Conservation (phyloP, 2,888 invertebrate species). For the Apodemia hepburni region DNA sequence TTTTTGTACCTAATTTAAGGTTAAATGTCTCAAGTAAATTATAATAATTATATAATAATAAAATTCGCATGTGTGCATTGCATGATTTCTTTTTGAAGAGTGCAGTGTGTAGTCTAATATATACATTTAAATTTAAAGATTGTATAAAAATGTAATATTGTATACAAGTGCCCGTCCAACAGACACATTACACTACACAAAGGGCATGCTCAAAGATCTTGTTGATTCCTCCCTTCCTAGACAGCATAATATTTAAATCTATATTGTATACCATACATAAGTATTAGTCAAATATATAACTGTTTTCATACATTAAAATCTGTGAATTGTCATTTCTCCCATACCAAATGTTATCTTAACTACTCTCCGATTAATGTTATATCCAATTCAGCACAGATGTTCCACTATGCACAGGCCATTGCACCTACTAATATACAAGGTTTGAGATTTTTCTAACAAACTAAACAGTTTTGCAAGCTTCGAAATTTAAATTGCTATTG, state of each 20-base stretch:
- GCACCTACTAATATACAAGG: slow-evolving; percentile 36
- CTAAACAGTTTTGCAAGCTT: slow-evolving; percentile 62
- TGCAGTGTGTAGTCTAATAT: slow-evolving; percentile 50
- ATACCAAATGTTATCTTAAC: not conserved
- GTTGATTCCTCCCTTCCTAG: slow-evolving; percentile 40
- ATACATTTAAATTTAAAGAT: slow-evolving; percentile 20
- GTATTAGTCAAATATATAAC: slow-evolving; percentile 18
- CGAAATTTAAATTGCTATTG: slow-evolving; percentile 39
- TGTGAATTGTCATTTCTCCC: not conserved
- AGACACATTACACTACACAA: slow-evolving; percentile 52
- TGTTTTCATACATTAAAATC: slow-evolving; percentile 24
- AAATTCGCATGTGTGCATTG: slow-evolving; percentile 62
- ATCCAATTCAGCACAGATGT: slow-evolving; percentile 8
- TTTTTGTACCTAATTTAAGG: slow-evolving; percentile 4
- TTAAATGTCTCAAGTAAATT: slow-evolving; percentile 19
- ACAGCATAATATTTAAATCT: not conserved
- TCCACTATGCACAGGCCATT: slow-evolving; percentile 16
- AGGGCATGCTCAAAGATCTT: slow-evolving; percentile 70
- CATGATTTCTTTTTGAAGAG: slow-evolving; percentile 61
- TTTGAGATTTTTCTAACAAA: slow-evolving; percentile 57
- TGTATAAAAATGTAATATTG: slow-evolving; percentile 22
- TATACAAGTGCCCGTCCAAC: slow-evolving; percentile 18
- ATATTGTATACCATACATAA: slow-evolving; percentile 11
- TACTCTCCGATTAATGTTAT: not conserved
- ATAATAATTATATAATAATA: slow-evolving; percentile 41